A percentile compares a stretch with the other conserved stretches of the same genome.
Evolutionary conservation across 2,113 vertebrate species (phyloP).

Genomic region (Psophia crepitans): DNA sequence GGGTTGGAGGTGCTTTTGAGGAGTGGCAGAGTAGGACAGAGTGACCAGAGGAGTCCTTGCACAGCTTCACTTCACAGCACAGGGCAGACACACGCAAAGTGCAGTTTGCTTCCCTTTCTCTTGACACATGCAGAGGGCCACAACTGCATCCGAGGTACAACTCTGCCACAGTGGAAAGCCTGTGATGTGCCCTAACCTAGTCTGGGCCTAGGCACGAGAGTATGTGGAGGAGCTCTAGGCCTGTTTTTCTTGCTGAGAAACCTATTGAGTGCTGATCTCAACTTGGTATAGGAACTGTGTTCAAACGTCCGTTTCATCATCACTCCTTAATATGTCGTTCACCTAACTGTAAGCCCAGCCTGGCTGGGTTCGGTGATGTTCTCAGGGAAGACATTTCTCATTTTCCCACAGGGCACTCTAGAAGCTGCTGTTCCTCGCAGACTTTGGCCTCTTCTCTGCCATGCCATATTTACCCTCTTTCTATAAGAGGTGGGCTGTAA

Average conservation of each 20-base stretch:
- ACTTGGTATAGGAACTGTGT: not conserved
- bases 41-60: not conserved
- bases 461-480: not conserved
- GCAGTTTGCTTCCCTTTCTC: not conserved
- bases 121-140: not conserved
- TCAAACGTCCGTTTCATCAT: not conserved
- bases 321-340: not conserved
- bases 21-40: not conserved
- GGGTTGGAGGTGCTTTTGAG: not conserved
- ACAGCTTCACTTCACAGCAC: not conserved
- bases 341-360: not conserved
- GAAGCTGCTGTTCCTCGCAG: not conserved
- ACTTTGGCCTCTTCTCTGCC: not conserved
- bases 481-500: not conserved
- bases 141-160: not conserved
- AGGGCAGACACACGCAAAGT: not conserved
- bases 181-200: not conserved
- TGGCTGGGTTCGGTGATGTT: not conserved
- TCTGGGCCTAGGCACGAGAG: not conserved
- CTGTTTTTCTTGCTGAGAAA: not conserved
- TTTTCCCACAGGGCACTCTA: not conserved
- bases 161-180: not conserved
- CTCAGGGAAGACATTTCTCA: not conserved
- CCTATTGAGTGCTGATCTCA: not conserved
- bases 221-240: not conserved